These are phyloP conservation scores for Cheumatopsyche charites DNA, from an alignment of 1,140 invertebrate species.

Conservation along the genomic window DNA sequence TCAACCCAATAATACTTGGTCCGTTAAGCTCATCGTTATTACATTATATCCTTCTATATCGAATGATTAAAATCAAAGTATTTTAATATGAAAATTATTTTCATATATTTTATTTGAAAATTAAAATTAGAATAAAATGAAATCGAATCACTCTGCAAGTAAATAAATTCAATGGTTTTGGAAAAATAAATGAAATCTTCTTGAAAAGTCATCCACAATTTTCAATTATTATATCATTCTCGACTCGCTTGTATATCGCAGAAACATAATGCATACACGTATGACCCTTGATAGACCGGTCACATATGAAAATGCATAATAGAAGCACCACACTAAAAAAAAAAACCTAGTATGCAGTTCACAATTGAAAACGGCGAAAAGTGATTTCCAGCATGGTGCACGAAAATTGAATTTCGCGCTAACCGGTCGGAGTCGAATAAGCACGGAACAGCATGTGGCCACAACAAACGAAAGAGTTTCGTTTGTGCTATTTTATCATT, in stretches of 20 bases:
- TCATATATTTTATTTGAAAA: conserved; percentile 6
- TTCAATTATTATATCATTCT: too few relatives aligned
- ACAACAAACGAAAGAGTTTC: conserved; percentile 19
- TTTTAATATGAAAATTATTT: background rate
- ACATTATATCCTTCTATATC: conserved; percentile 15
- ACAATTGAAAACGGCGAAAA: conserved; percentile 6
- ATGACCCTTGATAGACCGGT: conserved; percentile 6
- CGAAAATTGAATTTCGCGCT: conserved; percentile 27
- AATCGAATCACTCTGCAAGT: too few relatives aligned
- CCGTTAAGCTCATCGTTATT: conserved; percentile 27
- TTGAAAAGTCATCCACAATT: too few relatives aligned
- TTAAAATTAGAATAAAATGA: too few relatives aligned
- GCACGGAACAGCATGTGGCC: conserved; percentile 37
- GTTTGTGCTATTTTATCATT: conserved; percentile 27
- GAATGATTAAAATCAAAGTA: background rate
- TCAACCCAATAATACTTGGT: conserved; percentile 19
- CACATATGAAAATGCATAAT: conserved; percentile 8
- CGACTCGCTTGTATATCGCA: too few relatives aligned
- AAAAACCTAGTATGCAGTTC: background rate
- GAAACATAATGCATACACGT: too few relatives aligned
- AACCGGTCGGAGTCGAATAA: conserved; percentile 12
- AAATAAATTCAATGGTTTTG: too few relatives aligned
- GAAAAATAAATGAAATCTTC: too few relatives aligned
- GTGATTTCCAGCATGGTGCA: conserved; percentile 18
- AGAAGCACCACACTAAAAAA: background rate